Conservation (phyloP, 2,113 vertebrate species). For the Rhadina sibilatrix region DNA sequence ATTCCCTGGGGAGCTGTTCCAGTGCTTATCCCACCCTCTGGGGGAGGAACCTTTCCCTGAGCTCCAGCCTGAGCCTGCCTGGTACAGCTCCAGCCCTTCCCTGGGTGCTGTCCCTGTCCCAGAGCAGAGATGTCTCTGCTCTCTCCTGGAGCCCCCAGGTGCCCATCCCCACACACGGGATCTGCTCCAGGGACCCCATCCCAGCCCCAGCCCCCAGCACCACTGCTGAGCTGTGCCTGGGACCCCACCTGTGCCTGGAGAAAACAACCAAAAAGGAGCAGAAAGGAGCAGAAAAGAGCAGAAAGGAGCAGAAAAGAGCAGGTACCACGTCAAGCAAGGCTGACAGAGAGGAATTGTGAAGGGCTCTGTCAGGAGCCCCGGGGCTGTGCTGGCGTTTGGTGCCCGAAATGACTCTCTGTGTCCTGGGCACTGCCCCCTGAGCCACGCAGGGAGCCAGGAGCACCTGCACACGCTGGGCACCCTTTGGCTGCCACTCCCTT, state of each 20-base stretch:
- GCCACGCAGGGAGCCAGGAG: background rate
- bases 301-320: background rate
- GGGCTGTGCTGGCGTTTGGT: background rate
- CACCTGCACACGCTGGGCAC: background rate
- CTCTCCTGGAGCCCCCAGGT: background rate
- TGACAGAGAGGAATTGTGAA: background rate
- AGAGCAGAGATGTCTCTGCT: background rate
- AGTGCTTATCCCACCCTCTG: background rate
- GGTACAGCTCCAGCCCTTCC: background rate
- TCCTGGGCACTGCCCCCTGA: background rate
- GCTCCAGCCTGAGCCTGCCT: fast-evolving
- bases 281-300: background rate
- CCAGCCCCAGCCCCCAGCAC: background rate
- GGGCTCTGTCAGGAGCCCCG: too few species aligned
- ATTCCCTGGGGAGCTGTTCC: background rate
- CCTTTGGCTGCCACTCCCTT: too few species aligned
- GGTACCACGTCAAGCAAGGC: fast-evolving
- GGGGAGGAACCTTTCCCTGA: background rate
- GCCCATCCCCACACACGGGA: background rate
- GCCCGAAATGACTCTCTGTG: fast-evolving
- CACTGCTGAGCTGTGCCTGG: too few species aligned
- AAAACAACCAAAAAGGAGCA: background rate
- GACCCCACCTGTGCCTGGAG: fast-evolving
- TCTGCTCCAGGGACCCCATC: background rate
- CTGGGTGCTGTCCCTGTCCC: background rate